Base-by-base conservation (phyloP, 2,113 vertebrate species). In the Empidonax alnorum region DNA sequence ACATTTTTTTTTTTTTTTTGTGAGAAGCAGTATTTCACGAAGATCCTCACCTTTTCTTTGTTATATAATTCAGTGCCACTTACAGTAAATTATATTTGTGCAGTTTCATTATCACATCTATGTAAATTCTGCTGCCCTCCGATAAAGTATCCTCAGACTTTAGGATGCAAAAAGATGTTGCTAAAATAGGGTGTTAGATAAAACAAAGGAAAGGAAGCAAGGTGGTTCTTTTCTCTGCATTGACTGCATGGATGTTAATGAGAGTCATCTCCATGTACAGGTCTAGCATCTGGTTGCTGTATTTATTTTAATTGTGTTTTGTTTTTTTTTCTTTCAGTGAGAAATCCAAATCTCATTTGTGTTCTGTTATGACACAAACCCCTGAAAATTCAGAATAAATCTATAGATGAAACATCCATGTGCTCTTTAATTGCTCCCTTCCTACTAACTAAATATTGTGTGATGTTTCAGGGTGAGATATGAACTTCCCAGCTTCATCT, bases 141-240 rank as follows among this genome's bases (percentile, higher is more conserved):
- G 46, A 42, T 59, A 87, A 94, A 80, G 25, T 68, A 75, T 21
- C 33, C 66, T 55, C 65, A 63, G 87, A 69, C 42, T 96, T 79
- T 22, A 77, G 22, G 84, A 86, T 62, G 66, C 37, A 77, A 66
- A 87, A 86, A 16, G 7, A 55, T 93, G 67, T 75, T 87, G 78
- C 85, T 82, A 56, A 79, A 66, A 52, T 15, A 49, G 3, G 41
- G 46, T 74, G 2, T 19, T 42, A 91, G n/a, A 76, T 31, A 89
- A 91, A 95, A 93, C 65, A 90, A 94, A 94, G 66, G 77, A 85
- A 90, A 93, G 73, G 35, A 75, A 86, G n/a, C 66, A 94, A 96
- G 82, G 94, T 92, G 76, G 33, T 20, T 91, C 22, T 39, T 86
- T 92, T 74, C 69, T 59, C 62, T 88, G 93, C 93, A 86, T 9